A percentile compares a stretch with the other conserved stretches of the same genome.
phyloP scores from a whole-genome alignment of 2,113 vertebrate genomes.

The Helogale parvula region DNA sequence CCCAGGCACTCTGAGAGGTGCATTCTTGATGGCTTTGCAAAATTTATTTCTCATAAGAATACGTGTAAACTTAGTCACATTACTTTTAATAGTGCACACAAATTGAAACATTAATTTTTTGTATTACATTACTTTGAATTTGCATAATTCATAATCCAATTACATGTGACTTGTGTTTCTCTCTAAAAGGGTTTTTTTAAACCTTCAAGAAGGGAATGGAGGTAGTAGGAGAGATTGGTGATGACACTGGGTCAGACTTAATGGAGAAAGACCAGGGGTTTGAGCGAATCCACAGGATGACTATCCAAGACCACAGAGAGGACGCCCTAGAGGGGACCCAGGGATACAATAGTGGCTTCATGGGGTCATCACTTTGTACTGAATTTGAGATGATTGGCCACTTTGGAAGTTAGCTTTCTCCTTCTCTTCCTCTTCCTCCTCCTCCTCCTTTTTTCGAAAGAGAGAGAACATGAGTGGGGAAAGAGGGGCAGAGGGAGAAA shows the following conservation, averaged over 20 bases:
- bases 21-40: not conserved
- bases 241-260: not conserved
- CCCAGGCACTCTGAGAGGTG: not conserved
- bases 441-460: not conserved
- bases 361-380: not conserved
- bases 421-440: no score
- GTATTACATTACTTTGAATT: not conserved
- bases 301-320: not conserved
- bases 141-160: not conserved
- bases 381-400: not conserved
- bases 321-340: not conserved
- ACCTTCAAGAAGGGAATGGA: not conserved
- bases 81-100: not conserved
- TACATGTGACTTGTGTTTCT: not conserved
- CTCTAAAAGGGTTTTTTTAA: not conserved
- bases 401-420: not conserved
- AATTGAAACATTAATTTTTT: not conserved
- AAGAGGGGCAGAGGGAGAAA: no score
- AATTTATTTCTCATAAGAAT: not conserved
- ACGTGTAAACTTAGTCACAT: not conserved
- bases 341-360: fast-evolving
- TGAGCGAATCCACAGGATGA: not conserved
- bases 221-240: not conserved
- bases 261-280: not conserved
- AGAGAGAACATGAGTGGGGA: no score